A percentile compares a stretch with the other conserved stretches of the same genome.
Evolutionary conservation across 2,888 invertebrate genomes (phyloP).

Genomic region (Melanargia galathea): DNA sequence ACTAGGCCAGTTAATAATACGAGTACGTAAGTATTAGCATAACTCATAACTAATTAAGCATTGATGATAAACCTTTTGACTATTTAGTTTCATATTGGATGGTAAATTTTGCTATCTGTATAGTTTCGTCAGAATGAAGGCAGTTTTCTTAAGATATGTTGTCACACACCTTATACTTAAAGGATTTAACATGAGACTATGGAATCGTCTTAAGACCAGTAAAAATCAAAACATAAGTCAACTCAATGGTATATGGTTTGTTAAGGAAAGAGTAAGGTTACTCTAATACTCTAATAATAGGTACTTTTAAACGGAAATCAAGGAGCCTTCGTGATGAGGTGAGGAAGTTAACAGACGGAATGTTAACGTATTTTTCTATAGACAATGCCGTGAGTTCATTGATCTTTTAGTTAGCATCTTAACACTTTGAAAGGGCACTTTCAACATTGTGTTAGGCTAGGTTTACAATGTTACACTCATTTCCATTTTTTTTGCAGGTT

Average conservation of each 20-base stretch:
- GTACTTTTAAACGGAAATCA: background rate
- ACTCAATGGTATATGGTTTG: background rate
- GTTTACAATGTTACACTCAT: slow-evolving; percentile 2
- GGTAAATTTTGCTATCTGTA: no score
- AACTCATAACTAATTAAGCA: background rate
- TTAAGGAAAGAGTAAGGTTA: background rate
- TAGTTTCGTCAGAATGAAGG: no score
- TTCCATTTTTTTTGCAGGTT: no score
- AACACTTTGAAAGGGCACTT: slow-evolving; percentile 28
- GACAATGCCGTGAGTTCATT: slow-evolving; percentile 24
- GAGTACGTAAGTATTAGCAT: no score
- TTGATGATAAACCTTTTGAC: background rate
- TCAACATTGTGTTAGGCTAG: slow-evolving; percentile 21
- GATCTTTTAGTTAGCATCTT: slow-evolving; percentile 29
- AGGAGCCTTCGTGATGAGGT: slow-evolving; percentile 1
- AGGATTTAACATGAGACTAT: no score
- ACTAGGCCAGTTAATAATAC: background rate
- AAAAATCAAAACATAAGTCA: no score
- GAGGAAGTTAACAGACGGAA: slow-evolving; percentile 21
- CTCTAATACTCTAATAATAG: background rate
- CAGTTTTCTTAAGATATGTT: no score
- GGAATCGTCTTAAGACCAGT: no score
- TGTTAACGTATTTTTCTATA: slow-evolving; percentile 23
- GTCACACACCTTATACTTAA: no score
- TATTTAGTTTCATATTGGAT: no score